A percentile compares a stretch with the other conserved stretches of the same genome.
Evolutionary conservation across 1,140 invertebrate species (phyloP).

Genomic region (Helicoverpa armigera): DNA sequence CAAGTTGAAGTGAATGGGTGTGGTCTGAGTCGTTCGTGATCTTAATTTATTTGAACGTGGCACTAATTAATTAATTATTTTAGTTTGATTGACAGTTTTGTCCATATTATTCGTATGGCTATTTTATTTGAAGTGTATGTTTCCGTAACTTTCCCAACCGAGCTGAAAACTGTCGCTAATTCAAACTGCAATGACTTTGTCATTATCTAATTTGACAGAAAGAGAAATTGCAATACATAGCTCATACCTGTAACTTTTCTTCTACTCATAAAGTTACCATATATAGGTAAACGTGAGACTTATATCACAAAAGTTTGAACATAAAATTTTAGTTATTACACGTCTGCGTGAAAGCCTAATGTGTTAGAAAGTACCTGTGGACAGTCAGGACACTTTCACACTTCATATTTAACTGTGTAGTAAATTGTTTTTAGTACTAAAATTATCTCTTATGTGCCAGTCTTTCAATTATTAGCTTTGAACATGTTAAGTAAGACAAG

Average conservation of each 20-base stretch:
- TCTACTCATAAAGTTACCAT: not conserved
- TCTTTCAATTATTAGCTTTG: not conserved
- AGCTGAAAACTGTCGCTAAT: not conserved
- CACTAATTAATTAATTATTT: not conserved
- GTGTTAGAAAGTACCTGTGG: conserved; percentile 5
- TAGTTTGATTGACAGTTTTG: not conserved
- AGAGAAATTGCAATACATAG: not conserved
- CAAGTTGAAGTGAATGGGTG: conserved; percentile 8
- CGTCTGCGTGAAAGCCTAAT: conserved; percentile 2
- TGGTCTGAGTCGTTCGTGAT: not conserved
- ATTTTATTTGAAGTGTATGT: not conserved
- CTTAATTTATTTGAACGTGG: not conserved
- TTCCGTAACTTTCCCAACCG: not conserved
- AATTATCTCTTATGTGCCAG: not conserved
- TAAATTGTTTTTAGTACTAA: not conserved
- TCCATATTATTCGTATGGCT: not conserved
- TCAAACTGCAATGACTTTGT: not conserved
- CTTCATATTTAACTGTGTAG: not conserved
- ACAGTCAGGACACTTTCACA: conserved; percentile 22
- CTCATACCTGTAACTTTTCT: not conserved
- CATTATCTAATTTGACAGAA: not conserved
- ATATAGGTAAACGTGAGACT: not conserved
- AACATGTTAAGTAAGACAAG: not conserved
- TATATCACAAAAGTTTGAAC: not conserved
- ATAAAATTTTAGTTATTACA: conserved; percentile 22